These are phyloP conservation scores for Centroberyx gerrardi DNA, from an alignment of 2,797 vertebrate species.

Conservation along the genomic window DNA sequence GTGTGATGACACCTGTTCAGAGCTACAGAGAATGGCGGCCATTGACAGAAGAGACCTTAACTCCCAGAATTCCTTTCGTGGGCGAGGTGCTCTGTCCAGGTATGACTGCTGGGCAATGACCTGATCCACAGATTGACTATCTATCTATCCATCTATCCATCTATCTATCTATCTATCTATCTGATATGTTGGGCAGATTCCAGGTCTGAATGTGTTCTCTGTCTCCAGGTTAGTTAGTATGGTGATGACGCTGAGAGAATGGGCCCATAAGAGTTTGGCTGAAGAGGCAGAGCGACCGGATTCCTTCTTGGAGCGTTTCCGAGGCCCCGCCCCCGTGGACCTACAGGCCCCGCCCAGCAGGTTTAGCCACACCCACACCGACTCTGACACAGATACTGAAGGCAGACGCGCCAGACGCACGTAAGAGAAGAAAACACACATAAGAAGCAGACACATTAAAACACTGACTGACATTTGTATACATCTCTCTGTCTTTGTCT, in stretches of 20 bases:
- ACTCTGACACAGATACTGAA: constrained; percentile 61
- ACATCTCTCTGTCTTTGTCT: neutral
- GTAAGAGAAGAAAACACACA: constrained; percentile 66
- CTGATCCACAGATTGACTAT: neutral
- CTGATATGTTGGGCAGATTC: no score
- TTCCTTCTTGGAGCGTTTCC: constrained; percentile 94
- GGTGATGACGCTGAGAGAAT: constrained; percentile 91
- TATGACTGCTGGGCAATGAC: constrained; percentile 42
- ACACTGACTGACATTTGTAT: neutral
- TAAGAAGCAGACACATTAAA: neutral
- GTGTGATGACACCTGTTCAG: constrained; percentile 88
- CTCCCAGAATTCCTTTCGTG: constrained; percentile 79
- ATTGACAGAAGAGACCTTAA: constrained; percentile 72
- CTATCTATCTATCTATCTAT: neutral
- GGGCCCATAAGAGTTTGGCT: constrained; percentile 90
- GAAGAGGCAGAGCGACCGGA: constrained; percentile 91
- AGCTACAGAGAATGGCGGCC: constrained; percentile 86
- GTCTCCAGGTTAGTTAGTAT: constrained; percentile 87
- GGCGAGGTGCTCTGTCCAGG: constrained; percentile 85
- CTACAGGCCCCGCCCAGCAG: constrained; percentile 80
- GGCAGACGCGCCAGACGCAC: constrained; percentile 62
- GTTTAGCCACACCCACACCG: constrained; percentile 75
- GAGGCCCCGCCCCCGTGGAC: constrained; percentile 85
- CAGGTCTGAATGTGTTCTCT: neutral
- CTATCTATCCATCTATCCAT: no score